Percentiles rank a stretch among this genome's conserved stretches.
phyloP scores from a whole-genome alignment of 1,140 invertebrate species.

The Diachasma alloeum region DNA sequence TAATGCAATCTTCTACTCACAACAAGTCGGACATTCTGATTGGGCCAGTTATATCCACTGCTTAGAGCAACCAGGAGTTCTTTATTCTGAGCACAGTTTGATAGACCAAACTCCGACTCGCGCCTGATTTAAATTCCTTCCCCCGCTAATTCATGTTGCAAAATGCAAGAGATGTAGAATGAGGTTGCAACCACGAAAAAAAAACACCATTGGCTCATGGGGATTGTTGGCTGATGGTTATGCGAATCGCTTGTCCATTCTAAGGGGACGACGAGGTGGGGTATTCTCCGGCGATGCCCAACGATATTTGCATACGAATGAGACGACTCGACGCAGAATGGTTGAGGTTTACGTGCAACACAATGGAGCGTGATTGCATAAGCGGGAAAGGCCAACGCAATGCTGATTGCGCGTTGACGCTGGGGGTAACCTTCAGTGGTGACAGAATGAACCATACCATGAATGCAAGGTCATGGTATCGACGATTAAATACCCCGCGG shows the following conservation, averaged over 20 bases:
- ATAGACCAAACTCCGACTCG: too few species aligned
- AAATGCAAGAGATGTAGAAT: not conserved
- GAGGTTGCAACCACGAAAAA: not conserved
- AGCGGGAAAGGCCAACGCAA: slow-evolving; percentile 30
- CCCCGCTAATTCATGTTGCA: not conserved
- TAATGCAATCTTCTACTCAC: too few species aligned
- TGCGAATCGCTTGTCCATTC: not conserved
- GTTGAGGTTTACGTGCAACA: slow-evolving; percentile 26
- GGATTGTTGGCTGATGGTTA: not conserved
- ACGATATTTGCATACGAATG: slow-evolving; percentile 50
- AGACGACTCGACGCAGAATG: slow-evolving; percentile 40
- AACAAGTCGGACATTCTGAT: too few species aligned
- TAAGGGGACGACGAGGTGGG: not conserved
- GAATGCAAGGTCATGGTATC: not conserved
- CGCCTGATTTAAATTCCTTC: not conserved
- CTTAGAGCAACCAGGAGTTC: too few species aligned
- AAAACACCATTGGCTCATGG: not conserved
- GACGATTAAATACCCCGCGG: not conserved
- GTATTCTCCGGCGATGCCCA: slow-evolving; percentile 22
- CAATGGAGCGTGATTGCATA: slow-evolving; percentile 50
- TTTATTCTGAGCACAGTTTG: too few species aligned
- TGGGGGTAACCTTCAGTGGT: not conserved
- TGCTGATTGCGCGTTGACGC: slow-evolving; percentile 42
- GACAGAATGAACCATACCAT: slow-evolving; percentile 9
- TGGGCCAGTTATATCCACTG: too few species aligned